phyloP scores from a whole-genome alignment of 2,113 vertebrate genomes.

The Epinephelus lanceolatus region DNA sequence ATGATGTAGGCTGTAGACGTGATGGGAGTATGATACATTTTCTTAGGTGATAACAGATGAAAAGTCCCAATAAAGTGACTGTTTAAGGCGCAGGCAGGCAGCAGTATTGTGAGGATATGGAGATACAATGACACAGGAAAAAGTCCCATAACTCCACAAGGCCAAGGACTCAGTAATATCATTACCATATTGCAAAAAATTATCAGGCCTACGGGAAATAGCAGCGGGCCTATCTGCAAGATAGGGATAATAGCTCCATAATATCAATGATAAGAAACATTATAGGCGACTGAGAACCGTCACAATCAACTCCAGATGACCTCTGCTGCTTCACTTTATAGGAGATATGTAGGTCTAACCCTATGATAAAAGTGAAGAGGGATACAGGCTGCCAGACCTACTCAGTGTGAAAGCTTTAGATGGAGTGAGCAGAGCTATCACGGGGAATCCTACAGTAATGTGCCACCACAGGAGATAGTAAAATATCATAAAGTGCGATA shows the following conservation, averaged over 20 bases:
- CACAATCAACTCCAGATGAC: conserved; percentile 43
- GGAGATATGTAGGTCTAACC: conserved; percentile 15
- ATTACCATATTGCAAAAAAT: conserved; percentile 46
- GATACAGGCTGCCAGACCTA: not conserved
- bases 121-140: not conserved
- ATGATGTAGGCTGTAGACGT: not conserved
- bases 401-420: conserved; percentile 22
- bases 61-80: not conserved
- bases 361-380: not conserved
- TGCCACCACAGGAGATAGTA: conserved; percentile 15
- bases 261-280: conserved; percentile 63
- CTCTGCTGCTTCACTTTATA: not conserved
- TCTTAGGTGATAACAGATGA: not conserved
- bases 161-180: conserved; percentile 18
- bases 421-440: not conserved
- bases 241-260: conserved; percentile 53
- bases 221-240: conserved; percentile 34
- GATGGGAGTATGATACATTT: not conserved
- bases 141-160: conserved; percentile 30
- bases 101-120: not conserved
- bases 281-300: conserved; percentile 12
- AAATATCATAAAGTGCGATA: conserved; percentile 44
- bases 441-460: not conserved
- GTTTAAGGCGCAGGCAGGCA: not conserved
- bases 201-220: conserved; percentile 33